phyloP scores from a whole-genome alignment of 2,797 vertebrate genomes.

The Telmatherina bonti region DNA sequence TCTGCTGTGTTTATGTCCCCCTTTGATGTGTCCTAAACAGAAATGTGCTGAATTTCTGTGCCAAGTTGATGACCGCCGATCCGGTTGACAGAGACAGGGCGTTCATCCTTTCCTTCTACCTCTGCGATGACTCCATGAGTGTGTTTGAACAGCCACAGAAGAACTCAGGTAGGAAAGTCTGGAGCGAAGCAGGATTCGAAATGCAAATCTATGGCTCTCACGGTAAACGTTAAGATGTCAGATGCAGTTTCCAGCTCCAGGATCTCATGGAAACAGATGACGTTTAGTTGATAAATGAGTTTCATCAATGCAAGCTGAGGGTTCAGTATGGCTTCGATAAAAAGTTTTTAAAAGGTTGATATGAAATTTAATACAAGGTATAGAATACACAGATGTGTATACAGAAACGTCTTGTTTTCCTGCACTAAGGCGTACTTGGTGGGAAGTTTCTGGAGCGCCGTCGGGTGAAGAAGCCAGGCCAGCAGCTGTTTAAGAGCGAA shows the following conservation, averaged over 20 bases:
- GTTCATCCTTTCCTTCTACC: constrained; percentile 89
- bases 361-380: background rate
- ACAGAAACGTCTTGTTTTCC: too few species aligned
- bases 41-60: constrained; percentile 85
- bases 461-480: constrained; percentile 90
- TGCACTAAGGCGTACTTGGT: constrained; percentile 88
- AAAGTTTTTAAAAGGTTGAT: too few species aligned
- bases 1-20: constrained; percentile 11
- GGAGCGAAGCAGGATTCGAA: constrained; percentile 1
- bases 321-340: constrained; percentile 9
- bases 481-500: constrained; percentile 90
- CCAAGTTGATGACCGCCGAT: constrained; percentile 82
- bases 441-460: constrained; percentile 90
- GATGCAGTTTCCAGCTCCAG: constrained; percentile 26
- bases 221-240: constrained; percentile 36
- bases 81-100: constrained; percentile 75
- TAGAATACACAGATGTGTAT: background rate
- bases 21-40: constrained; percentile 84
- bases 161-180: constrained; percentile 87
- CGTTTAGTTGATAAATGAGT: background rate
- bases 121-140: constrained; percentile 88
- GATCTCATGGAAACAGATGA: constrained; percentile 22
- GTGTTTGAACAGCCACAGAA: constrained; percentile 85
- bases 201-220: constrained; percentile 36
- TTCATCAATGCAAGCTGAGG: constrained; percentile 5